Evolutionary conservation across 2,797 vertebrate genomes (phyloP).

Genomic region (Bucorvus abyssinicus): DNA sequence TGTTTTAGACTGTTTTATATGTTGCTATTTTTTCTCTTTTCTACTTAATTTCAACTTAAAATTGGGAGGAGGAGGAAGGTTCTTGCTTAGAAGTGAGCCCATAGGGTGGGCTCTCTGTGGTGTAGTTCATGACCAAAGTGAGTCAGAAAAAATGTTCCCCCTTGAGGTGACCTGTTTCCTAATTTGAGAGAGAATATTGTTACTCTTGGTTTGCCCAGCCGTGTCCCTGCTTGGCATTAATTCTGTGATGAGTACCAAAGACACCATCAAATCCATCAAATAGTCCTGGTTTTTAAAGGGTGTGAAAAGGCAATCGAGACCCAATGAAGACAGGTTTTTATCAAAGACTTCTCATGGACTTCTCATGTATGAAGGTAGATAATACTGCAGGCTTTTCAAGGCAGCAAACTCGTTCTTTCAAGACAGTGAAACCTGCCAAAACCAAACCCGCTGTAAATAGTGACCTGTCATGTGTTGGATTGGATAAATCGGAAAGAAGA

Average conservation of each 20-base stretch:
- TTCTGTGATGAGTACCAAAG: background rate
- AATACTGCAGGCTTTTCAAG: background rate
- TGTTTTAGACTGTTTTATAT: too few species aligned
- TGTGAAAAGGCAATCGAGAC: background rate
- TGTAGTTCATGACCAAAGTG: background rate
- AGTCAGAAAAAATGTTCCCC: background rate
- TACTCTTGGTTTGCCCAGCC: background rate
- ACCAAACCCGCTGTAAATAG: background rate
- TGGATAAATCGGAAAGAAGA: background rate
- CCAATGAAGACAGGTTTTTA: background rate
- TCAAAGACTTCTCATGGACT: background rate
- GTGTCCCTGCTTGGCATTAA: background rate
- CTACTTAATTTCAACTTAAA: too few species aligned
- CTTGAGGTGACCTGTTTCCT: background rate
- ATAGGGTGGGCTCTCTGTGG: background rate
- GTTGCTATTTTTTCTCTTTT: too few species aligned
- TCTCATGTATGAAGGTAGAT: background rate
- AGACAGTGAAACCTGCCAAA: background rate
- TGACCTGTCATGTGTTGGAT: background rate
- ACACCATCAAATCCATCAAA: background rate
- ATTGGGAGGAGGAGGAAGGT: too few species aligned
- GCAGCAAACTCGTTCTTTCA: background rate
- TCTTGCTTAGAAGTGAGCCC: too few species aligned
- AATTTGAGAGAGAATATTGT: background rate
- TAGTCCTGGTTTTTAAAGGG: background rate